Evolutionary conservation across 2,888 invertebrate genomes (phyloP).

Genomic region (Diabrotica balteata): DNA sequence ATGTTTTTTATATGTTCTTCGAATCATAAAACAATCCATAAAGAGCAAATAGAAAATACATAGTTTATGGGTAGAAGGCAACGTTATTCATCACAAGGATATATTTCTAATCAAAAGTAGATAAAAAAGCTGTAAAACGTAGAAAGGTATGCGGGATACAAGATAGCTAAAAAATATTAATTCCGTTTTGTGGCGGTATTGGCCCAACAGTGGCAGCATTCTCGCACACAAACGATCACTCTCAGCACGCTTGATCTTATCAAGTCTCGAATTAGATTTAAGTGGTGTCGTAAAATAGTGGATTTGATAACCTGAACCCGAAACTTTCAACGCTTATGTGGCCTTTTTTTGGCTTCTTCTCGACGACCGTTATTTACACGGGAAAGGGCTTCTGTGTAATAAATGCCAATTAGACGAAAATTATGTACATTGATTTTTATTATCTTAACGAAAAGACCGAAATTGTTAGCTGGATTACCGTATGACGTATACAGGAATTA

Average conservation of each 20-base stretch:
- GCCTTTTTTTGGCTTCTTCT: constrained; percentile 14
- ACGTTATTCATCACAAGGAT: not conserved
- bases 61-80: too few species aligned
- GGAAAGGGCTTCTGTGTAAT: constrained; percentile 36
- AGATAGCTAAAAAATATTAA: constrained; percentile 15
- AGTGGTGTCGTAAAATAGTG: constrained; percentile 54
- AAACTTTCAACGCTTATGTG: constrained; percentile 34
- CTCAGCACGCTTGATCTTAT: constrained; percentile 49
- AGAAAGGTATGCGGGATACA: constrained; percentile 15
- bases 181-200: constrained; percentile 32
- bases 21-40: too few species aligned
- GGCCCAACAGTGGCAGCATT: constrained; percentile 49
- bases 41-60: too few species aligned
- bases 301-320: constrained; percentile 49
- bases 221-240: constrained; percentile 49
- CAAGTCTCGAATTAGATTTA: constrained; percentile 53
- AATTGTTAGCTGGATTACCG: not conserved
- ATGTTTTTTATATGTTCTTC: too few species aligned
- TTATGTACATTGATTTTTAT: constrained; percentile 26
- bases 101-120: constrained; percentile 11
- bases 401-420: constrained; percentile 39
- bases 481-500: not conserved
- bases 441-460: not conserved
- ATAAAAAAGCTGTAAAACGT: constrained; percentile 15
- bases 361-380: constrained; percentile 14